phyloP scores from a whole-genome alignment of 2,113 vertebrate species.

The Chloropsis cyanopogon region DNA sequence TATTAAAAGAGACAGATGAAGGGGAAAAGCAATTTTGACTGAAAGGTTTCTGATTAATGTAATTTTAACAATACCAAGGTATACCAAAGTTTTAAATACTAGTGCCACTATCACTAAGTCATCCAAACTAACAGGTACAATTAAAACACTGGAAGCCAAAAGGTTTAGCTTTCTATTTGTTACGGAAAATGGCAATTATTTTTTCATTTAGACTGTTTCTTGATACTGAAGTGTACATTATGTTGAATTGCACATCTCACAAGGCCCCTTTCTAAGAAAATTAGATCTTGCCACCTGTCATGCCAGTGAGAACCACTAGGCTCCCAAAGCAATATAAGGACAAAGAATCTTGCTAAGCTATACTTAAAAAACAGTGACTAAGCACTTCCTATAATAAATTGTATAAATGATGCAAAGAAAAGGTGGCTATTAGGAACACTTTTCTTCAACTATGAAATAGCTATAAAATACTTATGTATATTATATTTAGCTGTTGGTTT shows the following conservation, averaged over 20 bases:
- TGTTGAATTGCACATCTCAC: background rate
- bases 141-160: background rate
- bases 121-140: background rate
- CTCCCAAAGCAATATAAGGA: background rate
- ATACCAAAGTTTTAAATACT: background rate
- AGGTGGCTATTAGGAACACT: background rate
- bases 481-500: background rate
- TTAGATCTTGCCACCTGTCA: background rate
- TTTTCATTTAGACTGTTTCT: background rate
- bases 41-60: background rate
- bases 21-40: background rate
- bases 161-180: background rate
- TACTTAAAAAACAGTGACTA: background rate
- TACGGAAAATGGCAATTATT: background rate
- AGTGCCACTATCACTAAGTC: background rate
- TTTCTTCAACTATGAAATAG: background rate
- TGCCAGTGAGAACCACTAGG: background rate
- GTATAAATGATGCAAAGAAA: background rate
- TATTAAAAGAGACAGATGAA: background rate
- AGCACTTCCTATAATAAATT: background rate
- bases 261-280: background rate
- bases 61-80: background rate
- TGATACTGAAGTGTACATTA: background rate
- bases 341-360: background rate
- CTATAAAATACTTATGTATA: background rate